Conservation (phyloP, 2,888 invertebrate genomes). For the Metallyticus violacea region DNA sequence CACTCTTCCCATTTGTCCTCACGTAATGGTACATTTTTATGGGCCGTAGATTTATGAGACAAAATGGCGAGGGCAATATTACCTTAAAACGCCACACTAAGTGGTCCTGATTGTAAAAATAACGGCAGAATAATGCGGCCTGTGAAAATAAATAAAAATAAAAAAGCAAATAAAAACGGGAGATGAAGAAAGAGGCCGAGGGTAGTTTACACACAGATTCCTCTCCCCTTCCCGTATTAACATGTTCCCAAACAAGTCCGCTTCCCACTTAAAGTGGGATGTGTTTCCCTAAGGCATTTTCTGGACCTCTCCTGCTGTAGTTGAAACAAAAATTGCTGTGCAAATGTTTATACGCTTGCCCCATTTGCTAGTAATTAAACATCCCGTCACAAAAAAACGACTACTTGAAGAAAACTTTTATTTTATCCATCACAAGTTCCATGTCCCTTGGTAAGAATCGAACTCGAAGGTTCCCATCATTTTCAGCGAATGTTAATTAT, state of each 20-base stretch:
- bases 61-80: constrained; percentile 27
- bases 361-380: too few relatives aligned
- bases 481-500: too few relatives aligned
- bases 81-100: constrained; percentile 30
- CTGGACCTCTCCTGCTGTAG: too few relatives aligned
- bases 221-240: background rate
- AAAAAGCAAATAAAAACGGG: background rate
- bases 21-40: constrained; percentile 35
- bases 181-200: background rate
- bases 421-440: too few relatives aligned
- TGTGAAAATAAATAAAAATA: background rate
- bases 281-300: too few relatives aligned
- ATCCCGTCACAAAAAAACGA: too few relatives aligned
- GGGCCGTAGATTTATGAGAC: constrained; percentile 32
- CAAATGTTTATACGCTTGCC: too few relatives aligned
- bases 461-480: too few relatives aligned
- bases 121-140: constrained; percentile 23
- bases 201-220: background rate
- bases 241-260: background rate
- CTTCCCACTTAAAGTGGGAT: background rate
- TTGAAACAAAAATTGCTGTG: too few relatives aligned
- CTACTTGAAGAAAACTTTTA: too few relatives aligned
- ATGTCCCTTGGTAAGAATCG: too few relatives aligned
- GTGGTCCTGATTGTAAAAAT: constrained; percentile 29
- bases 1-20: constrained; percentile 30